These are phyloP conservation scores for Lochmaea capreae DNA, from an alignment of 2,888 invertebrate genomes.

Conservation along the genomic window DNA sequence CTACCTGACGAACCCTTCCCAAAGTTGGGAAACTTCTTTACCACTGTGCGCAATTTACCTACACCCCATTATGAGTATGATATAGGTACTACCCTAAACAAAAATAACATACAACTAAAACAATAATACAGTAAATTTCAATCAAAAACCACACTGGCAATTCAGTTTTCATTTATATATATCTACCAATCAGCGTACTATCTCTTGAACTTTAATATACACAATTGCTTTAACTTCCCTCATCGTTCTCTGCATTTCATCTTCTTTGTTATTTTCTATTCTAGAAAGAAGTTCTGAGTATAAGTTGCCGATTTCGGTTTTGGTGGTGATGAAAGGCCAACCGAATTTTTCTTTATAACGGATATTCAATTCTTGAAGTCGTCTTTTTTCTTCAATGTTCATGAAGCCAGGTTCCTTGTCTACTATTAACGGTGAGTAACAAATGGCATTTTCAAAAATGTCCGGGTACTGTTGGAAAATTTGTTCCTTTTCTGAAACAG, in stretches of 20 bases:
- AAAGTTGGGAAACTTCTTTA: too few relatives aligned
- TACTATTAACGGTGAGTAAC: conserved; percentile 68
- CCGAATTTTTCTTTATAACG: conserved; percentile 75
- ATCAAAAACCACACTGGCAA: background rate
- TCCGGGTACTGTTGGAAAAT: conserved; percentile 74
- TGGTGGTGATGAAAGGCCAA: conserved; percentile 76
- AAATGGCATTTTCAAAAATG: conserved; percentile 71
- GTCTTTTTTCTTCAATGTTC: conserved; percentile 67
- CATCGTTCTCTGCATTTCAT: conserved; percentile 71
- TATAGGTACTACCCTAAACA: too few relatives aligned
- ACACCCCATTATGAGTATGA: too few relatives aligned
- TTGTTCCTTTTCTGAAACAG: conserved; percentile 68
- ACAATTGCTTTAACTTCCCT: conserved; percentile 78
- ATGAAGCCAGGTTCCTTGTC: conserved; percentile 70
- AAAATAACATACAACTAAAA: too few relatives aligned
- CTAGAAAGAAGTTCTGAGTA: conserved; percentile 69
- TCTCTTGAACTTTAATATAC: conserved; percentile 67
- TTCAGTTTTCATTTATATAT: background rate
- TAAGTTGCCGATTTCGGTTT: conserved; percentile 72
- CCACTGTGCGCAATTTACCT: too few relatives aligned
- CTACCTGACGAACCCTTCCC: too few relatives aligned
- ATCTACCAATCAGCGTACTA: conserved; percentile 46
- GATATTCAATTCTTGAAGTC: conserved; percentile 66
- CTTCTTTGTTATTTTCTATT: conserved; percentile 67
- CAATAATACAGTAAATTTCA: background rate